phyloP scores from a whole-genome alignment of 1,140 invertebrate genomes.

The Pseudomyrmex gracilis region DNA sequence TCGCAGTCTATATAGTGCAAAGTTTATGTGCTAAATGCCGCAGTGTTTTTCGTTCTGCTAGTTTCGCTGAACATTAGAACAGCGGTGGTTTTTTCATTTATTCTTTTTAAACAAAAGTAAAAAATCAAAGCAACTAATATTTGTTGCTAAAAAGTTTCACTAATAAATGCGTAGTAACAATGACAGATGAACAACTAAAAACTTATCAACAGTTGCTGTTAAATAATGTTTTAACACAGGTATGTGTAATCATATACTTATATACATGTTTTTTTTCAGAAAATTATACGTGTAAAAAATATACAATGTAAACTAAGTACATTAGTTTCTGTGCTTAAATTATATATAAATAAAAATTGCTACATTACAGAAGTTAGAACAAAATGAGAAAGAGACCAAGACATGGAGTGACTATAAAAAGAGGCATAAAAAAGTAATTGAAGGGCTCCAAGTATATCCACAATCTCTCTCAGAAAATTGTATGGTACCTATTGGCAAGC shows the following conservation, averaged over 20 bases:
- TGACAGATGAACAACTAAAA: slow-evolving; percentile 17
- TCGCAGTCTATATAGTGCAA: no score
- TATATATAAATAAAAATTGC: not conserved
- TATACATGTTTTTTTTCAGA: no score
- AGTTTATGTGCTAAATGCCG: no score
- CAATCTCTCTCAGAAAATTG: slow-evolving; percentile 83
- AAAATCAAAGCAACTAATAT: no score
- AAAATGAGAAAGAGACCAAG: slow-evolving; percentile 78
- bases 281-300: no score
- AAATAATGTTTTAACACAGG: slow-evolving; percentile 43
- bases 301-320: no score
- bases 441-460: slow-evolving; percentile 79
- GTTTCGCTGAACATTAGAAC: no score
- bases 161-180: not conserved
- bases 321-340: slow-evolving; percentile 1
- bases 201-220: slow-evolving; percentile 51
- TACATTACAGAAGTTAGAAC: slow-evolving; percentile 76
- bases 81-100: no score
- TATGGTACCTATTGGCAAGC: slow-evolving; percentile 88
- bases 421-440: slow-evolving; percentile 80
- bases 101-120: no score
- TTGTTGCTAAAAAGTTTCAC: no score
- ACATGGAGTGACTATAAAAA: slow-evolving; percentile 80
- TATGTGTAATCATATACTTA: slow-evolving; percentile 7
- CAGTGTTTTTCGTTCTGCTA: no score